A percentile compares a stretch with the other conserved stretches of the same genome.
These are phyloP conservation scores for Lasioglossum villosulum DNA, from an alignment of 2,888 invertebrate species.

Conservation along the genomic window DNA sequence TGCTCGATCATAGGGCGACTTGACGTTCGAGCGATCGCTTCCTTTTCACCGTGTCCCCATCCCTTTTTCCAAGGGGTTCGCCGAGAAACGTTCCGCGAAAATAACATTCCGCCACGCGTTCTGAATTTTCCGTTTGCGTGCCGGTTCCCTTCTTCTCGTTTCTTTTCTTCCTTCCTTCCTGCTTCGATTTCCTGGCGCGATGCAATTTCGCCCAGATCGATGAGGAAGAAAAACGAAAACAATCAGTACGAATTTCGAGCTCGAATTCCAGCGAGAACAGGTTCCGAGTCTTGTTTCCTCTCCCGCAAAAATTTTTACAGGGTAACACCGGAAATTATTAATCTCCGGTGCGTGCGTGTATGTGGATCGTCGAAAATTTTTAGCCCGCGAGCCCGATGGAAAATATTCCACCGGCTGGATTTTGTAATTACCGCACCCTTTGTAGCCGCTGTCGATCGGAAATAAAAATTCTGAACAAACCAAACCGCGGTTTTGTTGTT, in stretches of 20 bases:
- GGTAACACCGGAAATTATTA: conserved; percentile 3
- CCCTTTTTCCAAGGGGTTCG: neutral
- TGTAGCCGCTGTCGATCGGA: neutral
- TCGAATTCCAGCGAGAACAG: neutral
- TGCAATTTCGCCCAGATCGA: conserved; percentile 44
- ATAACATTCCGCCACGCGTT: conserved; percentile 9
- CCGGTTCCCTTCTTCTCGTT: neutral
- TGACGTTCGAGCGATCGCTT: conserved; percentile 30
- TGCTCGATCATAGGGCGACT: conserved; percentile 40
- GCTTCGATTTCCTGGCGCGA: conserved; percentile 21
- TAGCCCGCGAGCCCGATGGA: neutral
- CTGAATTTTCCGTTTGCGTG: conserved; percentile 41
- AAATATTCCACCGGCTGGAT: neutral
- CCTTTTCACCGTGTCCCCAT: neutral
- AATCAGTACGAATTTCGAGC: conserved; percentile 21
- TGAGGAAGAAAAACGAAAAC: conserved; percentile 11
- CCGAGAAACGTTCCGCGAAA: neutral
- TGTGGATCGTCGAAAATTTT: neutral
- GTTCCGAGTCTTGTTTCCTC: neutral
- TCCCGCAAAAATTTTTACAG: neutral
- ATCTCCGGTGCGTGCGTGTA: neutral
- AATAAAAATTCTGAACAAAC: neutral
- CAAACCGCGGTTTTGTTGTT: neutral
- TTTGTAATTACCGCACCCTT: neutral
- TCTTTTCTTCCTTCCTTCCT: neutral